Base-by-base conservation (phyloP, 2,113 vertebrate species). In the Laticauda laticaudata region DNA sequence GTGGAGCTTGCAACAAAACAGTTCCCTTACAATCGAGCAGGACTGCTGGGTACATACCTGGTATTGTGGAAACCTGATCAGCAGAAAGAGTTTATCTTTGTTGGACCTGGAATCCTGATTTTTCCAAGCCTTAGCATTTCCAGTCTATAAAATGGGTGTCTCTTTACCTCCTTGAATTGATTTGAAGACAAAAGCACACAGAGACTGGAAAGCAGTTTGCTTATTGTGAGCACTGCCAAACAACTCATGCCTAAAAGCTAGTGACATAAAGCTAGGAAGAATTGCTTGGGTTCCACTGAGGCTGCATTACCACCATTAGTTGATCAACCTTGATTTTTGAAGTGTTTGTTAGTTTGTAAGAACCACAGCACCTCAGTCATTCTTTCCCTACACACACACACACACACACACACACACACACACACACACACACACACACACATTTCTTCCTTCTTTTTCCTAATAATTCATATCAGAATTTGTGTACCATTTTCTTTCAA, bases 341-440 rank as follows among this genome's bases (percentile, higher is more conserved):
- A 93, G 55, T 93, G 45, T 64, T 85, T 64, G 56, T 93, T 93
- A 93, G 81, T 90, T 93, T 90, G 45, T 93, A 93, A 93, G 89
- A 93, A 57, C 89, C 89, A 88, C 43, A 45, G 53, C 34, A 93
- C 81, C 81, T 90, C 92, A 93, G 53, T 85, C 15, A 21, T 90
- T 87, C 55, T 90, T 24, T 87, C 53, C 89, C 87, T 7, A 64
- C 9, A 29, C 3, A 61, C 4, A 64, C 59, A 61, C 59, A 64
- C 56, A 90, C 20, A 43, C 59, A 61, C 59, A 64, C 56, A 90
- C 20, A 43, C 59, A 61, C 59, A 64, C 56, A 90, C 20, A 43
- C n/a, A n/a, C 12, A 64, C 24, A 61, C 3, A 61, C 4, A 64
- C 61, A 64, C 26, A 61, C 59, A 61, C 59, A 64, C 56, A 90